A percentile compares a stretch with the other conserved stretches of the same genome.
Evolutionary conservation across 2,888 invertebrate species (phyloP).

Genomic region (Anorthoa munda): DNA sequence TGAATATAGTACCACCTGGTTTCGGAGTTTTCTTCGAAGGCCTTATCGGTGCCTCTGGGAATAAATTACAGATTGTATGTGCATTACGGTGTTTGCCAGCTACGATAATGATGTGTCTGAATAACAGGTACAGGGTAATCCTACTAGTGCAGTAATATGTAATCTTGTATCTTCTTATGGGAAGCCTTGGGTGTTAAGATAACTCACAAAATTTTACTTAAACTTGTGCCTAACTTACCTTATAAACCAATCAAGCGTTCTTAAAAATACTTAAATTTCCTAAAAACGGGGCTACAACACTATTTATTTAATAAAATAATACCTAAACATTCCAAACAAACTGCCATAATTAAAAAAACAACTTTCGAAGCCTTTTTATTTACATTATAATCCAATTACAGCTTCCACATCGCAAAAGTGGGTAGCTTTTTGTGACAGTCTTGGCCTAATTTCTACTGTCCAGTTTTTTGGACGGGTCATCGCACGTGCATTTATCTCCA

Average conservation of each 20-base stretch:
- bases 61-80: conserved; percentile 8
- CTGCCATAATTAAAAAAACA: conserved; percentile 19
- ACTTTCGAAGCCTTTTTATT: conserved; percentile 43
- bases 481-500: conserved; percentile 83
- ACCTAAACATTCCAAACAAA: background rate
- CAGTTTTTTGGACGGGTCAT: conserved; percentile 76
- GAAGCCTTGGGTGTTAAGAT: background rate
- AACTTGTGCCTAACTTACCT: no score
- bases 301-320: background rate
- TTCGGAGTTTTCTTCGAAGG: conserved; percentile 23
- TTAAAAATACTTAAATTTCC: no score
- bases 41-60: background rate
- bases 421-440: conserved; percentile 77
- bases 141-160: background rate
- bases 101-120: conserved; percentile 10
- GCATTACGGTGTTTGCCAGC: background rate
- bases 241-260: no score
- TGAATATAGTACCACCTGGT: conserved; percentile 1
- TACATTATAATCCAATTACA: conserved; percentile 71
- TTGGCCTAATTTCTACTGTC: conserved; percentile 82
- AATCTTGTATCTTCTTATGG: no score
- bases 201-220: no score
- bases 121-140: conserved; percentile 5
- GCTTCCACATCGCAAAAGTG: conserved; percentile 72
- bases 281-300: background rate